phyloP scores from a whole-genome alignment of 2,888 invertebrate genomes.

The Lithosia quadra region DNA sequence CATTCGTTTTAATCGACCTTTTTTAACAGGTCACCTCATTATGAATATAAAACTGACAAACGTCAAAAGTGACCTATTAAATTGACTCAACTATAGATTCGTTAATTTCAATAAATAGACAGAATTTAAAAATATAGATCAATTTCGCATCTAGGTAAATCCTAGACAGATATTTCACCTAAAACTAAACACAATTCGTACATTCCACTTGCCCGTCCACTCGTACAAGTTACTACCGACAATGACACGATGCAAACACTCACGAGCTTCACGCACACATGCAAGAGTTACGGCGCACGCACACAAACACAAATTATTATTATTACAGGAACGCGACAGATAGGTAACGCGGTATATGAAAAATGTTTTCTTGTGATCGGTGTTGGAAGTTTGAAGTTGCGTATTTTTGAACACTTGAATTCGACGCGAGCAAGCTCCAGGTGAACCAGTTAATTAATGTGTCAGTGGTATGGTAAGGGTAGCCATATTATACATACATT shows the following conservation, averaged over 20 bases:
- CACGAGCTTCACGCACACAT: constrained; percentile 58
- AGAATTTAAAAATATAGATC: neutral
- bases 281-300: constrained; percentile 48
- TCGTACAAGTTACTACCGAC: constrained; percentile 42
- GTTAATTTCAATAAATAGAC: neutral
- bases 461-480: no score
- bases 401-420: no score
- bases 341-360: constrained; percentile 61
- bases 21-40: no score
- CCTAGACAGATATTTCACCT: constrained; percentile 10
- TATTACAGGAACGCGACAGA: constrained; percentile 60
- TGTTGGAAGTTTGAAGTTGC: no score
- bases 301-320: constrained; percentile 54
- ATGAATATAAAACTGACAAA: no score
- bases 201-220: constrained; percentile 50
- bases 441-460: no score
- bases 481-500: no score
- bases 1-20: no score
- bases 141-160: constrained; percentile 4
- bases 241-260: constrained; percentile 58
- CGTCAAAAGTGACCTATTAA: no score
- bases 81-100: no score
- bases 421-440: no score
- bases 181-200: constrained; percentile 30
- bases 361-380: constrained; percentile 45